Percentiles rank a stretch among this genome's conserved stretches.
Evolutionary conservation across 2,888 invertebrate species (phyloP).

Genomic region (Gasteruption jaculator): DNA sequence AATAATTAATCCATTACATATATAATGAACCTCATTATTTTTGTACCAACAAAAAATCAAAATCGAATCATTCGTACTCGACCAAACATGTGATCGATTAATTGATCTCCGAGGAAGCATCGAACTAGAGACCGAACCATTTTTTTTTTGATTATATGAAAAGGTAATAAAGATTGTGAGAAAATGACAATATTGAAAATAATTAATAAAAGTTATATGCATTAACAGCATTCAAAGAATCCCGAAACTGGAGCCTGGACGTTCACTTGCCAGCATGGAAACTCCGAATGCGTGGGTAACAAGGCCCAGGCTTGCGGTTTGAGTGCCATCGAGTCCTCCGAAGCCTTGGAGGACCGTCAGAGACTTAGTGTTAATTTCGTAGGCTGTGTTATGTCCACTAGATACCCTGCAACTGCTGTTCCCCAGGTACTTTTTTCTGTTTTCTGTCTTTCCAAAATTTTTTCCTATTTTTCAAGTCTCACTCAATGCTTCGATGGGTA

Average conservation of each 20-base stretch:
- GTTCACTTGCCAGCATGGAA: conserved; percentile 55
- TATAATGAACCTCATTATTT: no score
- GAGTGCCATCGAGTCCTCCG: conserved; percentile 35
- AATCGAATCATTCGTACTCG: no score
- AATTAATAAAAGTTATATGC: conserved; percentile 27
- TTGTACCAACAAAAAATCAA: no score
- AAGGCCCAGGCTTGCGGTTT: conserved; percentile 55
- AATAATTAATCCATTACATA: no score
- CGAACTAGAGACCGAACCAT: no score
- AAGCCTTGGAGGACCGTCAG: conserved; percentile 27
- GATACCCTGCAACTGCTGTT: conserved; percentile 32
- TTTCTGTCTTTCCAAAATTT: no score
- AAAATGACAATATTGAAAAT: background rate
- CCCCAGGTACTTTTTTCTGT: conserved; percentile 27
- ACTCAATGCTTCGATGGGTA: no score
- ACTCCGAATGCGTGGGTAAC: conserved; percentile 54
- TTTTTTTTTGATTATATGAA: conserved; percentile 3
- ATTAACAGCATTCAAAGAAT: conserved; percentile 23
- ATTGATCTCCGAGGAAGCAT: no score
- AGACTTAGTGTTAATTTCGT: conserved; percentile 38
- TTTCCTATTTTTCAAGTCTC: no score
- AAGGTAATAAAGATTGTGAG: background rate
- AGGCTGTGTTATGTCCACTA: conserved; percentile 49
- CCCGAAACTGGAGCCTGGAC: conserved; percentile 33
- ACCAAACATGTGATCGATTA: no score